Percentiles rank a stretch among this genome's conserved stretches.
Evolutionary conservation across 2,113 vertebrate genomes (phyloP).

Genomic region (Pseudorasbora parva): DNA sequence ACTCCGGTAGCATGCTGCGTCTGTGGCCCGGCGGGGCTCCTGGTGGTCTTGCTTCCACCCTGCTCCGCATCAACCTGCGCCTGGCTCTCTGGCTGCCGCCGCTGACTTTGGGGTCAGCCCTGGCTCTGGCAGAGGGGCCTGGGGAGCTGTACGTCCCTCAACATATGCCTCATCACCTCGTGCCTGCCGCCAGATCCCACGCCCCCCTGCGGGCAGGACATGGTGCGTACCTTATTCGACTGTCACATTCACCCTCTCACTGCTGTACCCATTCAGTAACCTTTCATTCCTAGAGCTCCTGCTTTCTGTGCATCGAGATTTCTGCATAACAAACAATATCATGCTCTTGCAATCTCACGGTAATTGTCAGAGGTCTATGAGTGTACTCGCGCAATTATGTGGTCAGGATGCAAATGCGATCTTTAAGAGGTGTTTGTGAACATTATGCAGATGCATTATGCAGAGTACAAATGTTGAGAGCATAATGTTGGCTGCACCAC

Average conservation of each 20-base stretch:
- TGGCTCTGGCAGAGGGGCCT: conserved; percentile 57
- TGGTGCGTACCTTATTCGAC: conserved; percentile 78
- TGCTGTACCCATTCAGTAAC: conserved; percentile 8
- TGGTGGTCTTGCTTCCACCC: conserved; percentile 39
- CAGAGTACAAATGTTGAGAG: conserved; percentile 42
- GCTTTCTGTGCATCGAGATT: neutral
- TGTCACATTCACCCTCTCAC: conserved; percentile 25
- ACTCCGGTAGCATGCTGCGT: conserved; percentile 52
- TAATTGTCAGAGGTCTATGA: conserved; percentile 3
- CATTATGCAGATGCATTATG: conserved; percentile 46
- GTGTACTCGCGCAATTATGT: conserved; percentile 40
- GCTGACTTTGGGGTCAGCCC: conserved; percentile 81
- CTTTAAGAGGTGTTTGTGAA: conserved; percentile 41
- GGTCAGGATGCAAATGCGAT: conserved; percentile 36
- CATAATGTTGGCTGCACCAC: conserved; percentile 25
- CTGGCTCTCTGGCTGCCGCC: conserved; percentile 81
- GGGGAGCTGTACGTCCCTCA: conserved; percentile 46
- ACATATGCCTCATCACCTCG: conserved; percentile 79
- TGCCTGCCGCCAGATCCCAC: conserved; percentile 87
- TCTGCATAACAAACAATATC: neutral
- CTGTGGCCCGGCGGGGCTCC: conserved; percentile 43
- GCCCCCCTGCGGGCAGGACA: conserved; percentile 87
- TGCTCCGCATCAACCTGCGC: conserved; percentile 58
- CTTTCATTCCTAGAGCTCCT: conserved; percentile 11
- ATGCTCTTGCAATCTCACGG: conserved; percentile 10